Base-by-base conservation (phyloP, 2,113 vertebrate species). In the Cyphomyrus plagiostoma region DNA sequence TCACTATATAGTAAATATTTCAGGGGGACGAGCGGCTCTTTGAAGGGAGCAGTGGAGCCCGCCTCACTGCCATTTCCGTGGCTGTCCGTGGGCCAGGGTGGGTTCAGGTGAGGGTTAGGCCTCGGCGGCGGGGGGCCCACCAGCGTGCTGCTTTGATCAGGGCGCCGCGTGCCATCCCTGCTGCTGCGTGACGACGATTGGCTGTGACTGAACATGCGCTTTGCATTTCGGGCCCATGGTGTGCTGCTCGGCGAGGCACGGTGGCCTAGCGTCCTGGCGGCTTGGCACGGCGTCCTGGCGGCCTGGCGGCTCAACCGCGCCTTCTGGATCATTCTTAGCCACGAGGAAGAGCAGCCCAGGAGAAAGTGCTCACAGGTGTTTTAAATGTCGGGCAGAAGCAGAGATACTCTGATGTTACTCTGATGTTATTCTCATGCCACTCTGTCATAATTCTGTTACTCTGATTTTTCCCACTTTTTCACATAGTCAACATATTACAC, bases 21-120 rank as follows among this genome's bases (percentile, higher is more conserved):
- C 94, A 95, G 94, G 92, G 93, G 92, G 86, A 53, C 21, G n/a
- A 86, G 58, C n/a, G 8, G 53, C n/a, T 56, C 90, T 84, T 84
- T 62, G 42, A 89, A 48, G 89, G 88, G 88, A 23, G 23, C 3
- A 13, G 6, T 3, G 21, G 21, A 21, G 26, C 53, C 2, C 4
- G 89, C 23, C 13, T 2, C 66, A 86, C 45, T 35, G 8, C 26
- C 23, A 5, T 84, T 48, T 84, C 74, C 74, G 15, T 42, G 74
- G 74, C 35, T 15, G 8, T 30, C 4, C 46, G 15, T 5, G 23
- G n/a, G 50, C n/a, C 23, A 5, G 9, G 46, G 52, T 4, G 23
- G 94, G 95, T 95, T 96, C 95, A 95, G 91, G 93, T 93, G 91
- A 92, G 93, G 95, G 96, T 96, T 95, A 93, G 93, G 93, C 91